Conservation (phyloP, 2,888 invertebrate genomes). For the Ormyrus pomaceus region DNA sequence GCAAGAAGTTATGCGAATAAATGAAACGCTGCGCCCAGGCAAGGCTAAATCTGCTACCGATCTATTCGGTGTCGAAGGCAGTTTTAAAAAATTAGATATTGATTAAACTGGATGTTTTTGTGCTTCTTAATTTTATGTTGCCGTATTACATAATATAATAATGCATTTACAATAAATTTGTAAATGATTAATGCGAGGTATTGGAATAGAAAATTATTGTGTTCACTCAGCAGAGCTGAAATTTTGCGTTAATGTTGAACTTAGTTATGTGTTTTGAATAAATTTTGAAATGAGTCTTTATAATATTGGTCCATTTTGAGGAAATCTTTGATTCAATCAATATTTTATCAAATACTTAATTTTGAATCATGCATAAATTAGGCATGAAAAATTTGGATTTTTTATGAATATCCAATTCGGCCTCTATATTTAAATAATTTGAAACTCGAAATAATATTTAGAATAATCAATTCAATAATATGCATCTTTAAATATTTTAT, state of each 20-base stretch:
- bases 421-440: too few relatives aligned
- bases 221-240: too few relatives aligned
- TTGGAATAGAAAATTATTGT: background rate
- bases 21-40: slow-evolving; percentile 80
- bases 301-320: too few relatives aligned
- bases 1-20: slow-evolving; percentile 79
- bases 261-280: too few relatives aligned
- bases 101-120: slow-evolving; percentile 76
- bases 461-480: background rate
- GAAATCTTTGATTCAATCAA: too few relatives aligned
- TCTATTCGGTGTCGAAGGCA: slow-evolving; percentile 83
- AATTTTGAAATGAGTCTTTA: too few relatives aligned
- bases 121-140: too few relatives aligned
- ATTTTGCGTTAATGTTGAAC: too few relatives aligned
- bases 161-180: background rate
- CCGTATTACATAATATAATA: background rate
- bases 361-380: too few relatives aligned
- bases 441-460: slow-evolving; percentile 1
- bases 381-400: too few relatives aligned
- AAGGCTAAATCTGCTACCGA: slow-evolving; percentile 81
- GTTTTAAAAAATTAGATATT: slow-evolving; percentile 85
- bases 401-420: too few relatives aligned
- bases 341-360: too few relatives aligned
- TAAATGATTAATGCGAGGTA: background rate
- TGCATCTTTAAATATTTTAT: slow-evolving; percentile 16